Percentiles rank a stretch among this genome's conserved stretches.
Evolutionary conservation across 1,140 invertebrate genomes (phyloP).

Genomic region (Hormaphis cornu): DNA sequence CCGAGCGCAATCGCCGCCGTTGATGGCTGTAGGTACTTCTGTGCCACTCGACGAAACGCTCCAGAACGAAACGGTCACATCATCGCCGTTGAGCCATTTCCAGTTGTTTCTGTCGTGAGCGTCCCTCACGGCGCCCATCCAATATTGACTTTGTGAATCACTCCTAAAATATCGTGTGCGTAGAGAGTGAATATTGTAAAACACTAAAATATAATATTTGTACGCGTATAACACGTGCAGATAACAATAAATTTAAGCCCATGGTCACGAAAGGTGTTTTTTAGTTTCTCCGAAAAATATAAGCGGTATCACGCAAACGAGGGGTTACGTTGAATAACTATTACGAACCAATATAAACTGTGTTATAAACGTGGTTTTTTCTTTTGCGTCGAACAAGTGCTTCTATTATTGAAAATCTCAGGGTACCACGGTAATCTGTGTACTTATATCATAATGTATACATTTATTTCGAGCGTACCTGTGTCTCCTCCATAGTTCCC

Average conservation of each 20-base stretch:
- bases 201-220: too few relatives aligned
- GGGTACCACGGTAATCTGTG: too few relatives aligned
- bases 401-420: too few relatives aligned
- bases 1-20: constrained; percentile 71
- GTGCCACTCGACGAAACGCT: constrained; percentile 61
- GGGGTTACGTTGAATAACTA: too few relatives aligned
- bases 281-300: too few relatives aligned
- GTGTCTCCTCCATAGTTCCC: constrained; percentile 85
- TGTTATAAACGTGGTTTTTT: too few relatives aligned
- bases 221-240: too few relatives aligned
- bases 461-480: constrained; percentile 46
- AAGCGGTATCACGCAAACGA: too few relatives aligned
- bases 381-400: too few relatives aligned
- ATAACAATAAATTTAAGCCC: too few relatives aligned
- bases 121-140: constrained; percentile 84
- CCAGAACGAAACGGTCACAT: constrained; percentile 87
- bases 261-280: too few relatives aligned
- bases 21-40: not conserved
- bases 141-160: constrained; percentile 85
- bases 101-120: constrained; percentile 67
- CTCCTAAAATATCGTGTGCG: constrained; percentile 47
- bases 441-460: not conserved
- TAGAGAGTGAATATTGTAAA: not conserved
- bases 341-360: too few relatives aligned
- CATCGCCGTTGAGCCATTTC: constrained; percentile 82